Percentiles rank a stretch among this genome's conserved stretches.
Evolutionary conservation across 2,113 vertebrate genomes (phyloP).

Genomic region (Perca flavescens): DNA sequence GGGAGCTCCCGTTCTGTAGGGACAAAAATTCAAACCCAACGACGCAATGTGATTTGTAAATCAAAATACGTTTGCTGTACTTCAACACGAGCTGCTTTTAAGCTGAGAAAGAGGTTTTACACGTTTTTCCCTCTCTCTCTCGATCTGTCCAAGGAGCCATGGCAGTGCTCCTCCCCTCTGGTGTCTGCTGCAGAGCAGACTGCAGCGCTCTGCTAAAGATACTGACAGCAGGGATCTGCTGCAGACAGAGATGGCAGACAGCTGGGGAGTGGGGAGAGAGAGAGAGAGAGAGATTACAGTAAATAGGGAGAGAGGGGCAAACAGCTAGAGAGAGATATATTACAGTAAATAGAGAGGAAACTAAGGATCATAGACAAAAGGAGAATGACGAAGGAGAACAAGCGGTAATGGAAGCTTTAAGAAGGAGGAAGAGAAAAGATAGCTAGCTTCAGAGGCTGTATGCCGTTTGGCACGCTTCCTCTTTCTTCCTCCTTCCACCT

Average conservation of each 20-base stretch:
- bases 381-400: not conserved
- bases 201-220: conserved; percentile 39
- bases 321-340: not conserved
- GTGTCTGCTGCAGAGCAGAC: conserved; percentile 44
- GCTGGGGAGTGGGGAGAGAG: not conserved
- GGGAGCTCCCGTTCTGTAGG: not conserved
- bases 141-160: not conserved
- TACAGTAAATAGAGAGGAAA: conserved; percentile 37
- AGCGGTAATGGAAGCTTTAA: conserved; percentile 29
- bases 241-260: not conserved
- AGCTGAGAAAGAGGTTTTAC: conserved; percentile 50
- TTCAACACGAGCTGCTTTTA: not conserved
- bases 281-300: conserved; percentile 13
- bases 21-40: conserved; percentile 22
- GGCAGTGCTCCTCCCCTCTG: conserved; percentile 31
- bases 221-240: conserved; percentile 21
- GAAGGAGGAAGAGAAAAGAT: conserved; percentile 24
- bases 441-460: conserved; percentile 19
- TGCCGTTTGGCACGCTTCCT: conserved; percentile 21
- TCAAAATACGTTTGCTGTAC: not conserved
- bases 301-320: conserved; percentile 10
- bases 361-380: not conserved
- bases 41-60: conserved; percentile 4
- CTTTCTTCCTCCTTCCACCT: conserved; percentile 23
- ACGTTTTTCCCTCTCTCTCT: not conserved